These are phyloP conservation scores for Bathynomus jamesi DNA, from an alignment of 1,140 invertebrate species.

Conservation along the genomic window DNA sequence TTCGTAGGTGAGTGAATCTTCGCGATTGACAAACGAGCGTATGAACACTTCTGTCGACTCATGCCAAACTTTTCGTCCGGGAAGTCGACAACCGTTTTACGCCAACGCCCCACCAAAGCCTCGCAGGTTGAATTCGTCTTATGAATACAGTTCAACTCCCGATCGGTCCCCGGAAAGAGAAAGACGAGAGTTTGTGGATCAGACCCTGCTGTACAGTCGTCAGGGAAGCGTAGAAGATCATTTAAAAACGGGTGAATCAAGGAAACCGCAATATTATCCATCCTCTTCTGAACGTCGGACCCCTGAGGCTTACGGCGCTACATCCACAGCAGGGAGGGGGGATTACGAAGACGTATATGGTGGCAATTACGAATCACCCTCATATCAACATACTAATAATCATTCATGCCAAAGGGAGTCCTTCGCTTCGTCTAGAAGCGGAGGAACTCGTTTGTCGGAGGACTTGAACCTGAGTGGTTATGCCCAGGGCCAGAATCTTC, in stretches of 20 bases:
- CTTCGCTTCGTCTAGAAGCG: slow-evolving; percentile 27
- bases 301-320: slow-evolving; percentile 69
- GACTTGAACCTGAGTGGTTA: slow-evolving; percentile 27
- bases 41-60: slow-evolving; percentile 28
- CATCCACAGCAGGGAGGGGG: slow-evolving; percentile 48
- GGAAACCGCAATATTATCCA: slow-evolving; percentile 13
- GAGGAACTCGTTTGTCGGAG: slow-evolving; percentile 29
- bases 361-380: slow-evolving; percentile 20
- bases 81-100: slow-evolving; percentile 60
- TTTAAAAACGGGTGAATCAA: background rate
- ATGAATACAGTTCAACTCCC: slow-evolving; percentile 56
- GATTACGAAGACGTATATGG: slow-evolving; percentile 73
- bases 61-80: slow-evolving; percentile 15
- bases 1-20: slow-evolving; percentile 28
- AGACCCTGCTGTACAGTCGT: slow-evolving; percentile 21
- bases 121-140: slow-evolving; percentile 55
- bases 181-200: slow-evolving; percentile 39
- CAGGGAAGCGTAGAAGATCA: background rate
- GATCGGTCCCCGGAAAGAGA: slow-evolving; percentile 46
- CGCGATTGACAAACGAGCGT: slow-evolving; percentile 15
- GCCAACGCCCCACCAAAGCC: slow-evolving; percentile 83
- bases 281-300: slow-evolving; percentile 57
- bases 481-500: slow-evolving; percentile 13
- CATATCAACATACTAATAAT: slow-evolving; percentile 15
- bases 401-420: slow-evolving; percentile 24